These are phyloP conservation scores for Hirtodrosophila confusa DNA, from an alignment of 2,888 invertebrate genomes.

Conservation along the genomic window DNA sequence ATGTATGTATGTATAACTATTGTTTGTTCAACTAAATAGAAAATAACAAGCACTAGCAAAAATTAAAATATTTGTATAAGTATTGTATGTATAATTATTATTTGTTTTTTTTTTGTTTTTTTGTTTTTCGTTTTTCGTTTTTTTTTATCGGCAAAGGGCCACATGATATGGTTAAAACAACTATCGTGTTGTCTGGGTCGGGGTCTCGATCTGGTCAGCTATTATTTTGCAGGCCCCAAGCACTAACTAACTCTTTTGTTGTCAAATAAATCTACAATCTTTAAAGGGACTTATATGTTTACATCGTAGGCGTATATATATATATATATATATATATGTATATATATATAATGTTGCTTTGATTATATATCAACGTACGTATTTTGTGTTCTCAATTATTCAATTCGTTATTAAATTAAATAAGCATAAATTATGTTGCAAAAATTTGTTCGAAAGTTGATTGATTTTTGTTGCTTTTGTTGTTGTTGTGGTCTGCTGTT, in stretches of 20 bases:
- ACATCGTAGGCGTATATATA: slow-evolving; percentile 10
- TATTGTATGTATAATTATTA: slow-evolving; percentile 20
- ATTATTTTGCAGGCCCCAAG: slow-evolving; percentile 27
- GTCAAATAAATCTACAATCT: slow-evolving; percentile 42
- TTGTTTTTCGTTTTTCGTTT: slow-evolving; percentile 18
- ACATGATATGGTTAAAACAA: slow-evolving; percentile 66
- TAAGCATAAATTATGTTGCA: slow-evolving; percentile 56
- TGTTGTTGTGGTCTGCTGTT: slow-evolving; percentile 58
- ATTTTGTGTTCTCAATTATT: slow-evolving; percentile 51
- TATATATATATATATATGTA: slow-evolving; percentile 11
- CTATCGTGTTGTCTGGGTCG: slow-evolving; percentile 20
- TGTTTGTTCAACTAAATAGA: slow-evolving; percentile 67
- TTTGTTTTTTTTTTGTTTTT: slow-evolving; percentile 20
- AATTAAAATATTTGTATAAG: slow-evolving; percentile 42
- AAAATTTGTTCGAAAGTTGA: slow-evolving; percentile 70
- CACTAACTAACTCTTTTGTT: slow-evolving; percentile 5
- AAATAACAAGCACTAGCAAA: slow-evolving; percentile 73
- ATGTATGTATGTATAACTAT: slow-evolving; percentile 35
- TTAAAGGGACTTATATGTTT: slow-evolving; percentile 26
- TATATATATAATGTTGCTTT: slow-evolving; percentile 43
- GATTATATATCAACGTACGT: slow-evolving; percentile 64
- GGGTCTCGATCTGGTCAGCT: slow-evolving; percentile 9
- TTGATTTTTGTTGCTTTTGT: slow-evolving; percentile 41
- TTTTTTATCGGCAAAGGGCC: slow-evolving; percentile 42
- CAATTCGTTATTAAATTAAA: slow-evolving; percentile 51